phyloP scores from a whole-genome alignment of 2,797 vertebrate species.

The Florisuga fusca region DNA sequence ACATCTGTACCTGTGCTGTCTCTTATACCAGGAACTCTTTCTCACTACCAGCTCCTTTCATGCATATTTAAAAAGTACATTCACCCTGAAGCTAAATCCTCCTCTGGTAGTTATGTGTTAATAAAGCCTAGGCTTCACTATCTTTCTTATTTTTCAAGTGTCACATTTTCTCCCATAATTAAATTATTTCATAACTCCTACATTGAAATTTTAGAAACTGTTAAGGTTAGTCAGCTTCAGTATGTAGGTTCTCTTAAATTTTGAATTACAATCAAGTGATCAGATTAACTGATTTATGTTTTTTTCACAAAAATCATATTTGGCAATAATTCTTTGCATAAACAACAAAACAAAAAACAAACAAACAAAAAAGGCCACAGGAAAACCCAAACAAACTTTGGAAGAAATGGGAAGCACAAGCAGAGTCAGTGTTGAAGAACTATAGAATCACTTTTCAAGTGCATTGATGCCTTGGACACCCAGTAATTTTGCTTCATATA shows the following conservation, averaged over 20 bases:
- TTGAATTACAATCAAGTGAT: background rate
- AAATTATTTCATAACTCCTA: background rate
- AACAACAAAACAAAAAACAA: background rate
- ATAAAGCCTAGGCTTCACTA: background rate
- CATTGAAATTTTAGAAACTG: background rate
- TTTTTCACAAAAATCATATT: background rate
- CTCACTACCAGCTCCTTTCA: background rate
- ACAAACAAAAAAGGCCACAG: background rate
- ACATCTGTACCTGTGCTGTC: background rate
- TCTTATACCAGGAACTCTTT: background rate
- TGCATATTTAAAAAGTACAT: background rate
- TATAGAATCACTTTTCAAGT: background rate
- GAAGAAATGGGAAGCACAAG: background rate
- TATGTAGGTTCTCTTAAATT: background rate
- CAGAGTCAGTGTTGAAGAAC: background rate
- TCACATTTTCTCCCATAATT: background rate
- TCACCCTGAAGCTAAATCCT: fast-evolving
- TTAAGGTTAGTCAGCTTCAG: background rate
- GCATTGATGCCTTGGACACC: background rate
- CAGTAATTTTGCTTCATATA: background rate
- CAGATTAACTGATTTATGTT: background rate
- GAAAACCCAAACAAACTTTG: background rate
- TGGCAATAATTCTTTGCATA: background rate
- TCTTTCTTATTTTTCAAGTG: background rate
- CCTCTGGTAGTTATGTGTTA: background rate